These are phyloP conservation scores for Chymomyza caudatula DNA, from an alignment of 2,888 invertebrate species.

Conservation along the genomic window DNA sequence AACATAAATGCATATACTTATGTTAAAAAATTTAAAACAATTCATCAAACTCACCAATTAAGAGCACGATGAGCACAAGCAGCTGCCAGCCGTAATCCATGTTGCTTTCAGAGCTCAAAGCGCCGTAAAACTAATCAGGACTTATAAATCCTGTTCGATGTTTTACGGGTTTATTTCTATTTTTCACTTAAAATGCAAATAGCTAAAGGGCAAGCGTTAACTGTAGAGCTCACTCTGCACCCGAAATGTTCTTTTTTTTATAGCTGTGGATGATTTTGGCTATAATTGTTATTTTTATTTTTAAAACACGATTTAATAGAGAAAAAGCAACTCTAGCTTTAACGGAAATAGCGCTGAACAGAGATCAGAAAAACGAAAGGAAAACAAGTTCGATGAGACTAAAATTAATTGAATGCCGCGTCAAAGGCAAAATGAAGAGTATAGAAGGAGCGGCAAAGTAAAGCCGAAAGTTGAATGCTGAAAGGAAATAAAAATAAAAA, in stretches of 20 bases:
- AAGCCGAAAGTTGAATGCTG: slow-evolving; percentile 27
- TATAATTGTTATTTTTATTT: neutral
- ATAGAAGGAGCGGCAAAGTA: slow-evolving; percentile 7
- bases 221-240: no score
- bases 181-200: neutral
- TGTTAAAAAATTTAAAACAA: slow-evolving; percentile 14
- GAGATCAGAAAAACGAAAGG: neutral
- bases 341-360: neutral
- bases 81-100: slow-evolving; percentile 64
- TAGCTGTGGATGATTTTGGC: slow-evolving; percentile 5
- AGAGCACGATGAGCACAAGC: slow-evolving; percentile 43
- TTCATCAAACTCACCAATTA: slow-evolving; percentile 60
- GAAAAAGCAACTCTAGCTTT: neutral
- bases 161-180: neutral
- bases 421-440: neutral
- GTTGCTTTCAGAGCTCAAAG: slow-evolving; percentile 8
- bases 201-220: no score
- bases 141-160: neutral
- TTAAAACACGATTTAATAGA: neutral
- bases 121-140: neutral
- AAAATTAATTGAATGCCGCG: slow-evolving; percentile 16
- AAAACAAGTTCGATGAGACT: neutral
- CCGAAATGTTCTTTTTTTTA: slow-evolving; percentile 5
- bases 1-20: slow-evolving; percentile 4
- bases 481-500: slow-evolving; percentile 19